phyloP scores from a whole-genome alignment of 2,113 vertebrate genomes.

The Himantopus leucocephalus region DNA sequence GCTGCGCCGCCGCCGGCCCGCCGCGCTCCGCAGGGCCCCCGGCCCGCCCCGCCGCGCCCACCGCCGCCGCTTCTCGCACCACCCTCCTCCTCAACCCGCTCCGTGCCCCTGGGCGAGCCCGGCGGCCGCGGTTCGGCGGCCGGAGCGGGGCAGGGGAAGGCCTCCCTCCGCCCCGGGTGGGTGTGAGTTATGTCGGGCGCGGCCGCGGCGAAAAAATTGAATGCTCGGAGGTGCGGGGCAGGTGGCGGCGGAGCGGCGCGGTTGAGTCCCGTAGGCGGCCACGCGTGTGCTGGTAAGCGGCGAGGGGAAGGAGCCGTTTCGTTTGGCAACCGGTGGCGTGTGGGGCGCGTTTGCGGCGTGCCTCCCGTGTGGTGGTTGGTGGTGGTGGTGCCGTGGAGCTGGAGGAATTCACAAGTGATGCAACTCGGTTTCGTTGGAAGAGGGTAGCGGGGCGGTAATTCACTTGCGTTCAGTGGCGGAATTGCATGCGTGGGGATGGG shows the following conservation, averaged over 20 bases:
- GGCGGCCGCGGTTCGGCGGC: no score
- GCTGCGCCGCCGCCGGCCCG: constrained; percentile 34
- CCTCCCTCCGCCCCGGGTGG: not conserved
- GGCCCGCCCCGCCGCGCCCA: not conserved
- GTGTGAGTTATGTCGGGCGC: not conserved
- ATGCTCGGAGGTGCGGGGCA: not conserved
- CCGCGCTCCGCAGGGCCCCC: not conserved
- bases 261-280: no score
- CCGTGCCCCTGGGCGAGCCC: not conserved
- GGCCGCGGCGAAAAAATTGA: not conserved
- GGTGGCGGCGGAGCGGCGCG: not conserved
- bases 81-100: no score
- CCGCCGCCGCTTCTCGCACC: not conserved
- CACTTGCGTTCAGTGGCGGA: not conserved
- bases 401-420: constrained; percentile 38
- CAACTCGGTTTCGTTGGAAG: constrained; percentile 6
- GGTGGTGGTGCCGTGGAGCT: not conserved
- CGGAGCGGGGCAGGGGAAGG: not conserved
- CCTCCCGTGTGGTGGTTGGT: no score
- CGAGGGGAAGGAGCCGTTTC: not conserved
- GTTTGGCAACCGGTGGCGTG: not conserved
- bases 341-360: not conserved
- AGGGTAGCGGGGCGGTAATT: not conserved
- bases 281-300: not conserved
- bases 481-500: not conserved